Evolutionary conservation across 2,888 invertebrate species (phyloP).

Genomic region (Acanthosepion lycidas): DNA sequence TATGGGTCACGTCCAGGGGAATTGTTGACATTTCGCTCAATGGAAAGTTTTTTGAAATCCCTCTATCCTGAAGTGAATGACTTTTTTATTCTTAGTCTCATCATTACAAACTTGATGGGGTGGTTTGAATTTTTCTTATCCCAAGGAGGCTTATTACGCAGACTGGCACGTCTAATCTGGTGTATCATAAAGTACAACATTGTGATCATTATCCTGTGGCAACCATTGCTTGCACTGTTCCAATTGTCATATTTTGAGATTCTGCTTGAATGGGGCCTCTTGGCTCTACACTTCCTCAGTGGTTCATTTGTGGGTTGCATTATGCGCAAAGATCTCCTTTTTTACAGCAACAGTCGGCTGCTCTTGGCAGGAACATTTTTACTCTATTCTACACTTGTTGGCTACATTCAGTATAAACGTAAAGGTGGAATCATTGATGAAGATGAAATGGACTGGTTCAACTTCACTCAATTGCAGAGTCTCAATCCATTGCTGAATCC

Average conservation of each 20-base stretch:
- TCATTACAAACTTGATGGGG: slow-evolving; percentile 75
- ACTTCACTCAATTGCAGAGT: slow-evolving; percentile 69
- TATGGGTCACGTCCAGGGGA: slow-evolving; percentile 76
- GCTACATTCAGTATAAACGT: slow-evolving; percentile 56
- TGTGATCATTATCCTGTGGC: slow-evolving; percentile 75
- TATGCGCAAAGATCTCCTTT: slow-evolving; percentile 66
- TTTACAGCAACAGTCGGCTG: slow-evolving; percentile 57
- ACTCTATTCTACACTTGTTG: slow-evolving; percentile 61
- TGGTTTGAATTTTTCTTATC: slow-evolving; percentile 75
- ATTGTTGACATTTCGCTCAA: slow-evolving; percentile 74
- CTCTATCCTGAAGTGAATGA: slow-evolving; percentile 78
- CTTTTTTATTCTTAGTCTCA: slow-evolving; percentile 76
- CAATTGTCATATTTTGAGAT: slow-evolving; percentile 73
- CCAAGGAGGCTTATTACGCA: slow-evolving; percentile 69
- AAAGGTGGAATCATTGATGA: slow-evolving; percentile 53
- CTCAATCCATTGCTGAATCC: slow-evolving; percentile 60
- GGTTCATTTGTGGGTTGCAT: slow-evolving; percentile 68
- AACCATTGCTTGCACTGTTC: slow-evolving; percentile 75
- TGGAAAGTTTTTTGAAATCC: slow-evolving; percentile 76
- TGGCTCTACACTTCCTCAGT: slow-evolving; percentile 69
- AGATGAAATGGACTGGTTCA: slow-evolving; percentile 73
- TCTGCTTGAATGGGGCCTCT: slow-evolving; percentile 70
- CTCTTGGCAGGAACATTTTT: slow-evolving; percentile 65
- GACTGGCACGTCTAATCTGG: slow-evolving; percentile 73
- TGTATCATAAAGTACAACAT: slow-evolving; percentile 76